These are phyloP conservation scores for Cataglyphis albicans DNA, from an alignment of 2,888 invertebrate genomes.

Conservation along the genomic window DNA sequence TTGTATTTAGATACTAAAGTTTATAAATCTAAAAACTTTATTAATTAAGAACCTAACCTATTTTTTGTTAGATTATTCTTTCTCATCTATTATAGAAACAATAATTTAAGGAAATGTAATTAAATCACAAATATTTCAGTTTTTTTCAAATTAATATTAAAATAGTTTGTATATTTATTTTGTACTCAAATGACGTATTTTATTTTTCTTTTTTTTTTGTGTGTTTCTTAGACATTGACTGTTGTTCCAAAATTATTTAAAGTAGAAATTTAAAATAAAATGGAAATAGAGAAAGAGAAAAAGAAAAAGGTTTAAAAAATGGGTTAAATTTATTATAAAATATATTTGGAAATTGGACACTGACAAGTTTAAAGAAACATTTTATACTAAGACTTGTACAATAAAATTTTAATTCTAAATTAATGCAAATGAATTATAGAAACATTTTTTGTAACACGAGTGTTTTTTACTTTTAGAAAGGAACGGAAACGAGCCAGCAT, in stretches of 20 bases:
- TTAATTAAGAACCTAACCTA: background rate
- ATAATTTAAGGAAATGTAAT: background rate
- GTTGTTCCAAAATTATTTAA: too few relatives aligned
- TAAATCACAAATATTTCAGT: background rate
- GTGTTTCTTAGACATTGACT: too few relatives aligned
- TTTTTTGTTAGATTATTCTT: background rate
- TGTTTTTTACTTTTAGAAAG: slow-evolving; percentile 73
- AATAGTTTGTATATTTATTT: background rate
- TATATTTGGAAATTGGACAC: too few relatives aligned
- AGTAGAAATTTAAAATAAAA: too few relatives aligned
- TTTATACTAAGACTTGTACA: background rate
- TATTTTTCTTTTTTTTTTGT: background rate
- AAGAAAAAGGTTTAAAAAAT: background rate
- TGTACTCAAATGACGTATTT: background rate
- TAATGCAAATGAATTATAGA: background rate
- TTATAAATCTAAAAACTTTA: background rate
- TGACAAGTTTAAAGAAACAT: background rate
- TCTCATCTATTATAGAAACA: background rate
- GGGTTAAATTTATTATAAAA: too few relatives aligned
- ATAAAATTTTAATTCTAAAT: background rate
- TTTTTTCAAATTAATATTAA: background rate
- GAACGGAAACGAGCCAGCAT: slow-evolving; percentile 81
- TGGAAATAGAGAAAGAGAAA: too few relatives aligned
- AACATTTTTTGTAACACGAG: background rate
- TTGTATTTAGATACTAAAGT: background rate